phyloP scores from a whole-genome alignment of 2,113 vertebrate genomes.

The Tychaedon coryphoeus region DNA sequence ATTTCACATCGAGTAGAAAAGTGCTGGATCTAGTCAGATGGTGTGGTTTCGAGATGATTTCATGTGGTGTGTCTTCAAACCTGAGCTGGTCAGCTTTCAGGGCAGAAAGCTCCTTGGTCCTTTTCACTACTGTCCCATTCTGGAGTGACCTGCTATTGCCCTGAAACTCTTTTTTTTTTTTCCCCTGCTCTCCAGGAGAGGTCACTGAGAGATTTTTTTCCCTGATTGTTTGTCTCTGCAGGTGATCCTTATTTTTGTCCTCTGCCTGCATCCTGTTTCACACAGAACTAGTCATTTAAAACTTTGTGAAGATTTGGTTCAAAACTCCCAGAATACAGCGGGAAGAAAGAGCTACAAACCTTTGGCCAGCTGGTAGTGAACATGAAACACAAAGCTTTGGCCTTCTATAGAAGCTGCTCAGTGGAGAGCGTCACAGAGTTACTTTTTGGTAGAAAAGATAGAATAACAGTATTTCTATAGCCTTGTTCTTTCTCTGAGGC shows the following conservation, averaged over 20 bases:
- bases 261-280: fast-evolving
- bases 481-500: neutral
- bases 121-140: neutral
- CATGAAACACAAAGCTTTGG: neutral
- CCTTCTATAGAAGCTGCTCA: neutral
- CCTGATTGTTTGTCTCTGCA: neutral
- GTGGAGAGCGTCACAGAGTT: neutral
- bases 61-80: neutral
- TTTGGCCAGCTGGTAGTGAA: neutral
- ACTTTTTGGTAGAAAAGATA: neutral
- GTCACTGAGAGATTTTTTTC: neutral
- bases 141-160: neutral
- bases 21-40: neutral
- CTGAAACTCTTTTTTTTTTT: neutral
- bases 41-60: neutral
- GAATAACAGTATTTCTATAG: neutral
- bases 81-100: neutral
- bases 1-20: neutral
- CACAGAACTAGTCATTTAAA: neutral
- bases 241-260: neutral
- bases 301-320: neutral
- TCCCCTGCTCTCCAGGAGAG: neutral
- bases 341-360: neutral
- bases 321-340: neutral
- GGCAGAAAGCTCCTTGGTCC: neutral